A percentile compares a stretch with the other conserved stretches of the same genome.
phyloP scores from a whole-genome alignment of 2,888 invertebrate genomes.

The Chesias legatella region DNA sequence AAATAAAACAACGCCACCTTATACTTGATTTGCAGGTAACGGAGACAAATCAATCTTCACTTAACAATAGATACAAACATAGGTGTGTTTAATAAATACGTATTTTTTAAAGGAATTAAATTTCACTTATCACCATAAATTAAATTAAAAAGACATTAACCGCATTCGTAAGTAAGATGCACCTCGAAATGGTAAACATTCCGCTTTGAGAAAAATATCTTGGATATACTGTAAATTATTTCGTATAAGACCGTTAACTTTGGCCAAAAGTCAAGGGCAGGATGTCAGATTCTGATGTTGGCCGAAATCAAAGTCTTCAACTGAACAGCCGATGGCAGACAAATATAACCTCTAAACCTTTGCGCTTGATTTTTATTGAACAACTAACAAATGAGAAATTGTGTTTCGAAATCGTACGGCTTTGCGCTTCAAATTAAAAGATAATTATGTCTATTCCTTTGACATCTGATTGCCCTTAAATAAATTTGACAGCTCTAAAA shows the following conservation, averaged over 20 bases:
- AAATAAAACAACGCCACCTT: not conserved
- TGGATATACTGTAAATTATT: slow-evolving; percentile 25
- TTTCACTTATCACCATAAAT: slow-evolving; percentile 23
- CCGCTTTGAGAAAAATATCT: slow-evolving; percentile 26
- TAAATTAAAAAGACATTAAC: slow-evolving; percentile 19
- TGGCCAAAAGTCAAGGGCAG: slow-evolving; percentile 52
- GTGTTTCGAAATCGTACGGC: too few relatives aligned
- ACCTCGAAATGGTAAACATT: slow-evolving; percentile 15
- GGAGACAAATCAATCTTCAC: not conserved
- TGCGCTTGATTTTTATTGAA: not conserved
- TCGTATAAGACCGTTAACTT: slow-evolving; percentile 34
- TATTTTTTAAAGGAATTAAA: slow-evolving; percentile 10
- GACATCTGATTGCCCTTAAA: too few relatives aligned
- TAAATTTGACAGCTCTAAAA: too few relatives aligned
- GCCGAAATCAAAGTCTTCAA: slow-evolving; percentile 19
- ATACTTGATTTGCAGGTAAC: too few relatives aligned
- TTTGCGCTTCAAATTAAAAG: too few relatives aligned
- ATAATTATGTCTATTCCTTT: too few relatives aligned
- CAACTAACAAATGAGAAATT: too few relatives aligned
- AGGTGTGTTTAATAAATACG: slow-evolving; percentile 5
- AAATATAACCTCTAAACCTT: slow-evolving; percentile 21
- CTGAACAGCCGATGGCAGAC: slow-evolving; percentile 14
- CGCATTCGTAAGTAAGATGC: slow-evolving; percentile 21
- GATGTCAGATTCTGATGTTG: slow-evolving; percentile 23
- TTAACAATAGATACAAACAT: not conserved